phyloP scores from a whole-genome alignment of 2,113 vertebrate species.

The Lepus timidus region DNA sequence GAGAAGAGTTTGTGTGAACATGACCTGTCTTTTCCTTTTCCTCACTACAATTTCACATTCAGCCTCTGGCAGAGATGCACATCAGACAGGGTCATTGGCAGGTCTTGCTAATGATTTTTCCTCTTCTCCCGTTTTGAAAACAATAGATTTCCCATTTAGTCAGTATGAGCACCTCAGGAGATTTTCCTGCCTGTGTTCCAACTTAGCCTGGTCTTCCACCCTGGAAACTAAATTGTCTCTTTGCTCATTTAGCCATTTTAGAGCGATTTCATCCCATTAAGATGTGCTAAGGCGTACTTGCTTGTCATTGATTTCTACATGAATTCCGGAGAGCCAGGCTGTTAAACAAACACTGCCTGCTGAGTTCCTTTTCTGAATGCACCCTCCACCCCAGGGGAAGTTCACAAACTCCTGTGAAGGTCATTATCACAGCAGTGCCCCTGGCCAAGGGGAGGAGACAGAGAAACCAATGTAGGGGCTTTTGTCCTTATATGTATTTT shows the following conservation, averaged over 20 bases:
- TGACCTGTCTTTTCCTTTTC: neutral
- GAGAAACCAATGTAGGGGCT: accelerated
- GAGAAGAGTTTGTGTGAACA: neutral
- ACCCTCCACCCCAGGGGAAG: neutral
- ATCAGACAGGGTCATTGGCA: neutral
- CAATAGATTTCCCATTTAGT: conserved; percentile 5
- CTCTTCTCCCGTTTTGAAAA: conserved; percentile 49
- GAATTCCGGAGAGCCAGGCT: conserved; percentile 19
- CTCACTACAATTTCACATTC: neutral
- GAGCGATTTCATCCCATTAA: conserved; percentile 65
- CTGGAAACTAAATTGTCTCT: conserved; percentile 59
- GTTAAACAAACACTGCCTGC: conserved; percentile 55
- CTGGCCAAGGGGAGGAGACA: neutral
- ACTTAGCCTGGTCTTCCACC: conserved; percentile 22
- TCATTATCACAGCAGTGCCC: neutral
- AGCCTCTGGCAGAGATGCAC: neutral
- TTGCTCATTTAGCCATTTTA: conserved; percentile 64
- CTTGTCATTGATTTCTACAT: conserved; percentile 57
- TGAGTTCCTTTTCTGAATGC: neutral
- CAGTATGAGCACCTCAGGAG: neutral
- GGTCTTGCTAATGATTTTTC: conserved; percentile 48
- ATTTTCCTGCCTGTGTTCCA: neutral
- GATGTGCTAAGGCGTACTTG: conserved; percentile 12
- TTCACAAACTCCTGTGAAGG: neutral
- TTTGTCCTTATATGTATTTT: neutral